phyloP scores from a whole-genome alignment of 2,888 invertebrate genomes.

The Physocephala rufipes region DNA sequence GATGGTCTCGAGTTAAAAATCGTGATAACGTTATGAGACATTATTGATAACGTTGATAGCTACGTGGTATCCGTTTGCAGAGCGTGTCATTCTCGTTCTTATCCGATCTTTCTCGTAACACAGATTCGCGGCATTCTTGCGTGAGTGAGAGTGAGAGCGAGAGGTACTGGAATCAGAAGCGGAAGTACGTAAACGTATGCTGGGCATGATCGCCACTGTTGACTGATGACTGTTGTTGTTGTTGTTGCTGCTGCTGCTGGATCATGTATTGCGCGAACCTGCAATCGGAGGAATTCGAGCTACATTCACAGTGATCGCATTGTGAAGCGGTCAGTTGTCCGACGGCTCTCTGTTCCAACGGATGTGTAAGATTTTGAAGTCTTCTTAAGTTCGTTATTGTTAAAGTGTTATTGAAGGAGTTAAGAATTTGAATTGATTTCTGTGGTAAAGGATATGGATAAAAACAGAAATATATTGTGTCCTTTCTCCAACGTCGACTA shows the following conservation, averaged over 20 bases:
- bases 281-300: constrained; percentile 41
- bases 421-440: constrained; percentile 13
- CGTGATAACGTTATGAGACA: neutral
- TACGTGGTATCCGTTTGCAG: constrained; percentile 27
- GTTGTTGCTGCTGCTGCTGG: constrained; percentile 43
- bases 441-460: constrained; percentile 15
- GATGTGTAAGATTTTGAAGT: constrained; percentile 51
- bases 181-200: constrained; percentile 28
- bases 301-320: constrained; percentile 51
- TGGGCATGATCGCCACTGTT: constrained; percentile 16
- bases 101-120: constrained; percentile 41
- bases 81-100: constrained; percentile 26
- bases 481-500: neutral
- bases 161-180: constrained; percentile 27
- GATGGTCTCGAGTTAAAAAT: neutral
- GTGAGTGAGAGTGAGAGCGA: constrained; percentile 7
- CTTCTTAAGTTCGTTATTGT: neutral
- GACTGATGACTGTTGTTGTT: constrained; percentile 24
- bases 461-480: neutral
- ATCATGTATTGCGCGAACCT: constrained; percentile 45
- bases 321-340: constrained; percentile 61
- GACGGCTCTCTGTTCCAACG: constrained; percentile 60
- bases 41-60: constrained; percentile 21
- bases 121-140: constrained; percentile 10
- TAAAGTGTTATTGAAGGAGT: neutral